These are phyloP conservation scores for Diorhabda sublineata DNA, from an alignment of 1,140 invertebrate species.

Conservation along the genomic window DNA sequence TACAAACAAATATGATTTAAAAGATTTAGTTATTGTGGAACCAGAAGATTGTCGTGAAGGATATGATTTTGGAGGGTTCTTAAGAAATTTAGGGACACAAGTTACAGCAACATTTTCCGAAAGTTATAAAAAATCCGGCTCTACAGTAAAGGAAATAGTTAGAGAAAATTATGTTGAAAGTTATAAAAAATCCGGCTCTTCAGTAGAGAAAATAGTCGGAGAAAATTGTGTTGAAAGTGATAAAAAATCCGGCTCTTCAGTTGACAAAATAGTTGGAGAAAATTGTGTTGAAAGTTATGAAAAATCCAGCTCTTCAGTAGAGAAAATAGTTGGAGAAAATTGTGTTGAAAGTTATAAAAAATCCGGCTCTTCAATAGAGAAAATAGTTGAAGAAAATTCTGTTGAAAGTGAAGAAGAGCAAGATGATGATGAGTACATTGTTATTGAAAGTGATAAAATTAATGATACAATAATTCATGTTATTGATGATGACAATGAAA, in stretches of 20 bases:
- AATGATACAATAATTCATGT: background rate
- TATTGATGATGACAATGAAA: background rate
- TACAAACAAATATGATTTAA: background rate
- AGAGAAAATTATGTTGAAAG: background rate
- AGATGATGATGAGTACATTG: background rate
- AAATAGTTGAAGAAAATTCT: background rate
- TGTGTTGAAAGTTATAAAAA: background rate
- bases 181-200: background rate
- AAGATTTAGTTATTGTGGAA: background rate
- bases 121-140: background rate
- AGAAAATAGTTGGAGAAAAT: background rate
- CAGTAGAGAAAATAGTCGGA: background rate
- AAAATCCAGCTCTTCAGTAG: background rate
- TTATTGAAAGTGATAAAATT: background rate
- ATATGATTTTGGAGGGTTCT: background rate
- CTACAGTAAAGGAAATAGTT: no score
- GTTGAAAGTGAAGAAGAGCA: background rate
- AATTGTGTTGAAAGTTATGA: no score
- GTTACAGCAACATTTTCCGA: background rate
- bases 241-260: no score
- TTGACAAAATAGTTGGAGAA: no score
- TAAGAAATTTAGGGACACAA: background rate
- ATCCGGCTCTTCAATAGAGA: background rate
- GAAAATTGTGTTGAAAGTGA: no score
- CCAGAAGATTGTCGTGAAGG: background rate